phyloP scores from a whole-genome alignment of 2,113 vertebrate species.

The Ophiodon elongatus region DNA sequence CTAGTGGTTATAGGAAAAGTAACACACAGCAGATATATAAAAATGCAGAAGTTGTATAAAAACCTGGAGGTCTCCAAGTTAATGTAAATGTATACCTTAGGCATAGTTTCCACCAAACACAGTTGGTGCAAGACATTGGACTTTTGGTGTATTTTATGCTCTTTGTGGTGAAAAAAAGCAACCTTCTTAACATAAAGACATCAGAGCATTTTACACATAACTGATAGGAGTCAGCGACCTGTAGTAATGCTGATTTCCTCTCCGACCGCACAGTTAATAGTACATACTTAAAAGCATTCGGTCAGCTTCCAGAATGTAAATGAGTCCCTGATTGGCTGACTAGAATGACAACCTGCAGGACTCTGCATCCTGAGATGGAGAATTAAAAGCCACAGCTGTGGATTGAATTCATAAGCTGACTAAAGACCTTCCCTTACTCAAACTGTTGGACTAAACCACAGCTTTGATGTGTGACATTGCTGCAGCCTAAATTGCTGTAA shows the following conservation, averaged over 20 bases:
- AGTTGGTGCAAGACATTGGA: background rate
- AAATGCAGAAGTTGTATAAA: background rate
- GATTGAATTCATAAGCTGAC: background rate
- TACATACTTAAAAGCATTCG: constrained; percentile 16
- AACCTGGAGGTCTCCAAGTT: background rate
- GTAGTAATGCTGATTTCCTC: constrained; percentile 1
- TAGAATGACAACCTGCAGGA: constrained; percentile 36
- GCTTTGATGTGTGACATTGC: too few species aligned
- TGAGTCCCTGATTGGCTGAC: constrained; percentile 19
- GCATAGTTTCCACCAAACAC: background rate
- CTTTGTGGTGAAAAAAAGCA: background rate
- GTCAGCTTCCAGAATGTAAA: constrained; percentile 26
- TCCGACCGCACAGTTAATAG: constrained; percentile 6
- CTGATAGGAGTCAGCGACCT: background rate
- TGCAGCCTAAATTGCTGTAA: background rate
- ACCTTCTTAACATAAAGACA: background rate
- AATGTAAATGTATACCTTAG: background rate
- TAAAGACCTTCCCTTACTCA: background rate
- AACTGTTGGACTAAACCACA: too few species aligned
- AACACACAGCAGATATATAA: background rate
- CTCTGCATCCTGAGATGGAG: background rate
- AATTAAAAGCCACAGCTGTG: constrained; percentile 12
- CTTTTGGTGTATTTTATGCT: background rate
- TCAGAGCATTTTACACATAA: background rate
- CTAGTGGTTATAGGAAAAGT: constrained; percentile 43